Evolutionary conservation across 35 echinoderm and acorn worm species (phyloP).

Genomic region (Apostichopus japonicus): DNA sequence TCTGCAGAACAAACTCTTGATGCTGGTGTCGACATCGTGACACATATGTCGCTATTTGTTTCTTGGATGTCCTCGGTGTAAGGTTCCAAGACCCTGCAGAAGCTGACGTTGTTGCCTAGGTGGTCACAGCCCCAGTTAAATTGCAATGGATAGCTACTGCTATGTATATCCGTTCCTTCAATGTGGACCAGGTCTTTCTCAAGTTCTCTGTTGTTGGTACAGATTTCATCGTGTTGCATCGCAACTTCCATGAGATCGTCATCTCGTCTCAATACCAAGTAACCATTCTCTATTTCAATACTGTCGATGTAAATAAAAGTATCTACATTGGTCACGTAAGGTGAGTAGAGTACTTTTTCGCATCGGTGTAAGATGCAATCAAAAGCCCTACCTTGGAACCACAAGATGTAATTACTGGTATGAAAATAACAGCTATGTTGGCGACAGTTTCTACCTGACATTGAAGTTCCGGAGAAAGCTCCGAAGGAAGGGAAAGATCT

Average conservation of each 20-base stretch:
- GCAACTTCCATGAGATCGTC: background rate
- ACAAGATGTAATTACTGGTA: no score
- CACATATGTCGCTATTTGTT: background rate
- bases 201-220: background rate
- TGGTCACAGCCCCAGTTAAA: background rate
- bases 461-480: no score
- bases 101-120: background rate
- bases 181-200: background rate
- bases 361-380: no score
- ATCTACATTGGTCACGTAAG: background rate
- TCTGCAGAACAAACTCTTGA: background rate
- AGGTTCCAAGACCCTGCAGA: background rate
- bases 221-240: background rate
- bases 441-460: no score
- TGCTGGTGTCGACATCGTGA: background rate
- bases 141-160: background rate
- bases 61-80: background rate
- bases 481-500: no score
- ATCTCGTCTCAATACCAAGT: background rate
- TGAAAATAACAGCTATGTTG: no score
- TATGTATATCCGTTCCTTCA: background rate
- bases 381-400: no score
- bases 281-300: background rate
- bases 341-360: no score
- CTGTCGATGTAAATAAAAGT: background rate